Evolutionary conservation across 2,113 vertebrate species (phyloP).

Genomic region (Jaculus jaculus): DNA sequence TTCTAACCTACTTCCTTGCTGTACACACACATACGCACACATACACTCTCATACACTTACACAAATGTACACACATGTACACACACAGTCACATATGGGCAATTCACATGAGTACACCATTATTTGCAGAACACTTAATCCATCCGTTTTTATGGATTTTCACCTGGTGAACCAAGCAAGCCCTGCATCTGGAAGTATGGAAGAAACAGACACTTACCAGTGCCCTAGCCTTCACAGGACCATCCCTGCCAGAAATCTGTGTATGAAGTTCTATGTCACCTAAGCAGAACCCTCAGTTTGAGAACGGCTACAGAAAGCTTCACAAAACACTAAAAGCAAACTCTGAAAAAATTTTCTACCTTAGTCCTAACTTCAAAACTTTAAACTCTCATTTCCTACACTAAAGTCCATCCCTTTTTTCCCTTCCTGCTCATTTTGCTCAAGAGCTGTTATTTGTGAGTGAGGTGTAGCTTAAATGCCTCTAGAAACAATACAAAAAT

Average conservation of each 20-base stretch:
- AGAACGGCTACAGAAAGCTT: background rate
- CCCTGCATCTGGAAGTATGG: background rate
- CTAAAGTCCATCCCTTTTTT: background rate
- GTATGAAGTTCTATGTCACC: background rate
- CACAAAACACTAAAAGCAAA: background rate
- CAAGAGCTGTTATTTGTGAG: background rate
- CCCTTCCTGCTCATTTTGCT: background rate
- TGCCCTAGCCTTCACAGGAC: background rate
- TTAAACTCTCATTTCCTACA: background rate
- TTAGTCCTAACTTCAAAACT: background rate
- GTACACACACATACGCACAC: no score
- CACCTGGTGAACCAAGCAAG: background rate
- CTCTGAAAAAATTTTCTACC: background rate
- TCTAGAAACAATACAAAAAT: conserved; percentile 25
- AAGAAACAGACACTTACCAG: background rate
- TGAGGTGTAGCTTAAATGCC: background rate
- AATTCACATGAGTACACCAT: background rate
- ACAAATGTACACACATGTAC: background rate
- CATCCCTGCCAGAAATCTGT: background rate
- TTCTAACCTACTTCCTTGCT: background rate
- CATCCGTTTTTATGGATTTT: background rate
- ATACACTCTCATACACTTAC: no score
- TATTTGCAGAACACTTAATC: background rate
- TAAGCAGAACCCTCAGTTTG: background rate
- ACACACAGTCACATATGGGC: no score